Evolutionary conservation across 2,113 vertebrate species (phyloP).

Genomic region (Larimichthys polyactis): DNA sequence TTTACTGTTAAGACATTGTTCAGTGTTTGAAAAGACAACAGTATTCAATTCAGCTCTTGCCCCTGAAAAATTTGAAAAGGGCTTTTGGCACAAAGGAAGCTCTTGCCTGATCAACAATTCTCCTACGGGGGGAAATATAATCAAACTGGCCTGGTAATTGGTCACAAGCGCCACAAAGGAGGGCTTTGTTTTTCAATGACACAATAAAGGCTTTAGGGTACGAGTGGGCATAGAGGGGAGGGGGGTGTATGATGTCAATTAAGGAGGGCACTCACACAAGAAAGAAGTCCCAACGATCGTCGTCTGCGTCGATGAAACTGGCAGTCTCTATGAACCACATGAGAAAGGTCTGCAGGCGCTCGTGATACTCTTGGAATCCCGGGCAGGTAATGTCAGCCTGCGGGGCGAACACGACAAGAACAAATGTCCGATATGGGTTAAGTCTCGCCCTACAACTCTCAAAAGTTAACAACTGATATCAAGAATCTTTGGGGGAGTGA

Average conservation of each 20-base stretch:
- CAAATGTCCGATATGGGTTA: background rate
- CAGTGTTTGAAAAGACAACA: constrained; percentile 98
- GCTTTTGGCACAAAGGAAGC: constrained; percentile 89
- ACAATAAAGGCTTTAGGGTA: constrained; percentile 84
- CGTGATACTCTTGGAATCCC: constrained; percentile 97
- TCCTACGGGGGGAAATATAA: constrained; percentile 94
- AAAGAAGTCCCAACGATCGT: constrained; percentile 99
- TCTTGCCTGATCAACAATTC: constrained; percentile 98
- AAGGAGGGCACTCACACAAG: constrained; percentile 95
- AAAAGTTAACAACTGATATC: constrained; percentile 1
- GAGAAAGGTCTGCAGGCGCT: constrained; percentile 98
- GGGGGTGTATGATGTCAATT: constrained; percentile 85
- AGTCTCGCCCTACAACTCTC: background rate
- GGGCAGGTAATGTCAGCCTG: constrained; percentile 94
- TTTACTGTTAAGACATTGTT: constrained; percentile 99
- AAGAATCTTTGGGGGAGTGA: background rate
- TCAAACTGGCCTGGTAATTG: constrained; percentile 99
- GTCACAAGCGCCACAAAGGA: constrained; percentile 91
- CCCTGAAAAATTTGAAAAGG: constrained; percentile 91
- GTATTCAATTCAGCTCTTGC: constrained; percentile 98
- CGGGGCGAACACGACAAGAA: constrained; percentile 31
- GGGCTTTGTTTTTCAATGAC: constrained; percentile 84
- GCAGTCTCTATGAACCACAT: constrained; percentile 99
- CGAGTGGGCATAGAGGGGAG: constrained; percentile 33
- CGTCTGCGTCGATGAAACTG: constrained; percentile 98